phyloP scores from a whole-genome alignment of 1,140 invertebrate species.

The Holcopasites calliopsidis region DNA sequence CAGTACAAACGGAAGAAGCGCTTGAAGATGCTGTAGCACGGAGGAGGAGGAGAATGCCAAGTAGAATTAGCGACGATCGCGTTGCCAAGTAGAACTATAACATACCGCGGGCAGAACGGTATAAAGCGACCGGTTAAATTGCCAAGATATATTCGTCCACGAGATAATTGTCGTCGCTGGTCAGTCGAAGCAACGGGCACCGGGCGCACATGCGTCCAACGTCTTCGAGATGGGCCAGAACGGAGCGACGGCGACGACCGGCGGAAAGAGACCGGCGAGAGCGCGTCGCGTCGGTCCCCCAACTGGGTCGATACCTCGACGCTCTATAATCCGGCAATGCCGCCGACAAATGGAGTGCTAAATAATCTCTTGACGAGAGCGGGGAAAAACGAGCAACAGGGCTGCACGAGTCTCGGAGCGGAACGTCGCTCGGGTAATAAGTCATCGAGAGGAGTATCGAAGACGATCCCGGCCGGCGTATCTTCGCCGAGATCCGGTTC shows the following conservation, averaged over 20 bases:
- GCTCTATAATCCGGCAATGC: conserved; percentile 62
- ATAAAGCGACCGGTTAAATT: too few relatives aligned
- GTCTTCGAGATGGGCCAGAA: too few relatives aligned
- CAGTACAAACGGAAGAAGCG: too few relatives aligned
- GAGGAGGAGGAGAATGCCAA: neutral
- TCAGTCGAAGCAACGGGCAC: neutral
- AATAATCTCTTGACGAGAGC: conserved; percentile 58
- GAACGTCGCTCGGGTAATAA: conserved; percentile 35
- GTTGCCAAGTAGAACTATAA: neutral
- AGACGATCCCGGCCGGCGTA: conserved; percentile 17
- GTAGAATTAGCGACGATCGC: neutral
- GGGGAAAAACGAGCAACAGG: conserved; percentile 24
- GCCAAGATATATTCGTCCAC: neutral
- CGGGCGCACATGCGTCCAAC: neutral
- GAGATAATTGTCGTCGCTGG: neutral
- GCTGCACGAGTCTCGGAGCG: neutral
- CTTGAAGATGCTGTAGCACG: too few relatives aligned
- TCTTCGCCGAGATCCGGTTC: conserved; percentile 5
- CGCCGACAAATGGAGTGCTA: conserved; percentile 61
- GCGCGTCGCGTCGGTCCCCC: neutral
- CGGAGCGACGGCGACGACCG: neutral
- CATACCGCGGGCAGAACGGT: neutral
- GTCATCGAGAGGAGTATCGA: conserved; percentile 34
- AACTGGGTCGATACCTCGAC: conserved; percentile 51
- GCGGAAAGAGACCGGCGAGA: neutral